phyloP scores from a whole-genome alignment of 2,113 vertebrate genomes.

The Oncorhynchus clarkii region DNA sequence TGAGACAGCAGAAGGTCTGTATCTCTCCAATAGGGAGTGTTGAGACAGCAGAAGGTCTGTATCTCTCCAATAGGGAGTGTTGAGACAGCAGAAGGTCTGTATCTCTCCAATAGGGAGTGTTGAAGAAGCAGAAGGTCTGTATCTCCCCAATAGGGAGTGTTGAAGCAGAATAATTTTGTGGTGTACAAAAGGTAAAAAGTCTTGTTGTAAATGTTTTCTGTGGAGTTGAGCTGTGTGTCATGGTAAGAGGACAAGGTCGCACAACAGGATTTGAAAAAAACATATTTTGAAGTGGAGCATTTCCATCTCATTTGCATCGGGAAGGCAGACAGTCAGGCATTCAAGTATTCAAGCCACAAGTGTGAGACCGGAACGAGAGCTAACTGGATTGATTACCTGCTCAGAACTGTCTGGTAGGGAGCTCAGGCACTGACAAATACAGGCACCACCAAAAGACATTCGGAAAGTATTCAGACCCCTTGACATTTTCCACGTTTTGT shows the following conservation, averaged over 20 bases:
- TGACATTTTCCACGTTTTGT: too few species aligned
- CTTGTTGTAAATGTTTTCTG: background rate
- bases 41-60: too few species aligned
- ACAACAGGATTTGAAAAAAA: background rate
- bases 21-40: too few species aligned
- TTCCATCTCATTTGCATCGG: background rate
- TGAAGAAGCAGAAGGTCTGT: too few species aligned
- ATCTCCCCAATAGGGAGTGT: too few species aligned
- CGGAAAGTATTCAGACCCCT: too few species aligned
- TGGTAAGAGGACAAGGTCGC: background rate
- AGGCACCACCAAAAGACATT: background rate
- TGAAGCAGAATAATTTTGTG: too few species aligned
- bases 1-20: too few species aligned
- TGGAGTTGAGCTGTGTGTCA: background rate
- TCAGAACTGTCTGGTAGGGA: background rate
- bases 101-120: too few species aligned
- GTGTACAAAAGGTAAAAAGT: too few species aligned
- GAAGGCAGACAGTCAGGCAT: background rate
- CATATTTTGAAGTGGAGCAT: background rate
- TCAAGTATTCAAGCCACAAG: background rate
- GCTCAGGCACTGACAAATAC: background rate
- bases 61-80: too few species aligned
- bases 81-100: too few species aligned
- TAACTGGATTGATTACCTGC: constrained; percentile 5
- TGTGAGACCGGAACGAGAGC: background rate